Base-by-base conservation (phyloP, 1,140 invertebrate genomes). In the Sipha flava region DNA sequence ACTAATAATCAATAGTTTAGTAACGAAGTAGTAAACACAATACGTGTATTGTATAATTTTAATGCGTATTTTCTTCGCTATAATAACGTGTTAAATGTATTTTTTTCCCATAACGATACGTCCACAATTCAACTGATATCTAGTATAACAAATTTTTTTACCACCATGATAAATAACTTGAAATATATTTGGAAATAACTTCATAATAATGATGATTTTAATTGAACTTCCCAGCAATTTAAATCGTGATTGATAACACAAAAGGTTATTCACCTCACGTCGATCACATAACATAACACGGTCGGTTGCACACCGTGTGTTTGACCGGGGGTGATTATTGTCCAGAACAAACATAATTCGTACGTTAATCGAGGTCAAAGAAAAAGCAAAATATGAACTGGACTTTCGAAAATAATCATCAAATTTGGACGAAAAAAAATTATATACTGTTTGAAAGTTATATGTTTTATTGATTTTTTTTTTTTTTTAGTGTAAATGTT, bases 281-380 rank as follows among this genome's bases (percentile, higher is more conserved):
- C 70, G 70, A 73, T 73, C 47, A 12, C 47, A 54, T 34, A 49
- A 47, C 43, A 21, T 16, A 72, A n/a, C 45, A 73, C 21, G 70
- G 70, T 73, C 16, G 70, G 70, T 23, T 73, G 47, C 47, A 54
- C 70, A 73, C 10, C 2, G 29, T 16, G 47, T 52, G 43, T 73
- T 73, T 73, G 70, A 52, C 47, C 47, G 47, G 70, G 29, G 43
- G 45, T 73, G 70, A 73, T 73, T 72, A 70, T 45, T n/a, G 21
- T 52, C 23, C 47, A 18, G 18, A 49, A 73, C 45, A 73, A 73
- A 73, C 47, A 73, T 23, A 73, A 21, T 21, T 21, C 12, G 2
- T 52, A 34, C 29, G 26, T 49, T 6, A 37, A 73, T 73, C 12
- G 29, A 73, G 47, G 70, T 12, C 10, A 21, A 21, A 37, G 1